These are phyloP conservation scores for Orthonyx spaldingii DNA, from an alignment of 2,113 vertebrate genomes.

Conservation along the genomic window DNA sequence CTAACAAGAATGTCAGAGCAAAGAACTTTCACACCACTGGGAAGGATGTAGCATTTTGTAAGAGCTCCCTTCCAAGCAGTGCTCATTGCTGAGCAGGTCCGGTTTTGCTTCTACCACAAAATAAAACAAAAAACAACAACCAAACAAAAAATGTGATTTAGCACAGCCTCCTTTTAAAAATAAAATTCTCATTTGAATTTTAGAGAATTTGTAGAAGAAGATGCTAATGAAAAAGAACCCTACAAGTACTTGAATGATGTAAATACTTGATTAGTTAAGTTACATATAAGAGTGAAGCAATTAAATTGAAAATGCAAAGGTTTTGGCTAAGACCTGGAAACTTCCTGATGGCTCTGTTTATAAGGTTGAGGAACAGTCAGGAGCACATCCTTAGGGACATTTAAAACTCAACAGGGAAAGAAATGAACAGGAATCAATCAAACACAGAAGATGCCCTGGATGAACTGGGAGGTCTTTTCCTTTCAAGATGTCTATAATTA, in stretches of 20 bases:
- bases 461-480: background rate
- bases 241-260: background rate
- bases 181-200: background rate
- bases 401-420: background rate
- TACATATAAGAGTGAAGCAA: background rate
- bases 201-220: background rate
- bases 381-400: background rate
- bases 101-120: background rate
- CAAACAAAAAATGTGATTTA: background rate
- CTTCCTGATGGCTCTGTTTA: background rate
- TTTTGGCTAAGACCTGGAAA: background rate
- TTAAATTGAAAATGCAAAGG: background rate
- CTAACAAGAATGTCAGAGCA: background rate
- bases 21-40: background rate
- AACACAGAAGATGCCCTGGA: background rate
- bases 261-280: background rate
- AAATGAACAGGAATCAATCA: conserved; percentile 23
- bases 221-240: background rate
- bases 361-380: background rate
- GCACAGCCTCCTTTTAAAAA: background rate
- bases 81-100: background rate
- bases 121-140: background rate
- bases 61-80: background rate
- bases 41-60: background rate
- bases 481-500: background rate